Base-by-base conservation (phyloP, 2,797 vertebrate genomes). In the Pitangus sulphuratus region DNA sequence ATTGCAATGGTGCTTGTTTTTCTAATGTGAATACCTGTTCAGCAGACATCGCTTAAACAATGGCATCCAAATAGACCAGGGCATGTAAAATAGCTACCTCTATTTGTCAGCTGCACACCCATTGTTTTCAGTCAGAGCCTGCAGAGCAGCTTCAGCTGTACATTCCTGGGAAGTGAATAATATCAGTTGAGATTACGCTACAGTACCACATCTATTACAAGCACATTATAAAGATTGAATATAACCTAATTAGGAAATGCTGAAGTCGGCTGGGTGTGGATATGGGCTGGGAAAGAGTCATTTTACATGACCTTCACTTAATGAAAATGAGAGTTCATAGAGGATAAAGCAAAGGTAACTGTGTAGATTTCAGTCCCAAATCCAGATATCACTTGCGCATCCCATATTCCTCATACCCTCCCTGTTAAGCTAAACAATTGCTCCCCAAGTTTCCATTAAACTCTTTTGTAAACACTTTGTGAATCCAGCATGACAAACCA, bases 231-330 rank as follows among this genome's bases (percentile, higher is more conserved):
- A 96, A 97, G 94, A 94, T 96, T 93, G 98, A 97, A 95, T 97
- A 97, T 97, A 97, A 93, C 98, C 98, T 98, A 98, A 98, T 98
- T 98, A 98, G 98, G 98, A 98, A 98, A 97, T 98, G 97, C 82
- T 97, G 93, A 95, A 96, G 89, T 94, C 15, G 62, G 48, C 95
- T 91, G 95, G 95, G 97, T 96, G 97, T 96, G 96, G 94, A 97
- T 90, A 71, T 94, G 93, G 71, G 83, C 72, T 40, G 58, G 64
- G 91, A 81, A 88, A 96, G 85, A 75, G 30, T 76, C 37, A 28
- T 94, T 97, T 95, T 93, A 75, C 72, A 33, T n/a, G 77, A 94
- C 86, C 95, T 68, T 90, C 16, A 1, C 74, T 92, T 84, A 33
- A 80, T 40, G 58, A 84, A 93, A 94, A 94, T 21, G 25, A 82